Base-by-base conservation (phyloP, 2,113 vertebrate genomes). In the Hylia prasina region DNA sequence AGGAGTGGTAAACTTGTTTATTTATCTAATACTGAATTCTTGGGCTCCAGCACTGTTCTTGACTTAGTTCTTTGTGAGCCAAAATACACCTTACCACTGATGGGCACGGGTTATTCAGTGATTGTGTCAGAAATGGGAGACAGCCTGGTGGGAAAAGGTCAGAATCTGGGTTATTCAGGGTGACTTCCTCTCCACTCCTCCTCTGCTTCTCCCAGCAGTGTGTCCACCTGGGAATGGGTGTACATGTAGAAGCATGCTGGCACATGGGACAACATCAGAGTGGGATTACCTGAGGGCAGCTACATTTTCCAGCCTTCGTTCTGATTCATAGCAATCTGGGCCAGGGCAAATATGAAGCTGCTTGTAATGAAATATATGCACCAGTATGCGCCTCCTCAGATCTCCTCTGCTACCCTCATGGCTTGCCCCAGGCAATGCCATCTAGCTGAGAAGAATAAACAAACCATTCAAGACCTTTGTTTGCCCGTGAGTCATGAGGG, bases 401-500 rank as follows among this genome's bases (percentile, higher is more conserved):
- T 68, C 40, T 91, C 80, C n/a, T 89, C 80, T 96, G 95, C 89
- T 93, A 58, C 88, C 85, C 73, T 15, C 83, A 91, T 77, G 72
- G 89, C 2, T 6, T 93, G 87, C 96, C 91, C 88, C 27, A 6
- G 92, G 96, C 97, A 93, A 58, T 73, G 71, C 90, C 92, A 86
- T 82, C 85, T 58, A 97, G 73, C 68, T 95, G 94, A 86, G 94
- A 96, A 96, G 94, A 96, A 97, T 96, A 97, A 98, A 98, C 93
- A 97, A 96, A 79, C 95, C 72, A 91, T 96, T 97, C 82, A 96
- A 85, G 90, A 85, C 79, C 95, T 96, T 98, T 98, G 96, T 97
- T 95, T 97, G 90, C 82, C 78, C 4, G 44, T 97, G 98, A 98
- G 97, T 98, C 98, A 98, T 64, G 73, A 92, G 96, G 94, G 97